Evolutionary conservation across 2,888 invertebrate species (phyloP).

Genomic region (Agonopterix heracliana): DNA sequence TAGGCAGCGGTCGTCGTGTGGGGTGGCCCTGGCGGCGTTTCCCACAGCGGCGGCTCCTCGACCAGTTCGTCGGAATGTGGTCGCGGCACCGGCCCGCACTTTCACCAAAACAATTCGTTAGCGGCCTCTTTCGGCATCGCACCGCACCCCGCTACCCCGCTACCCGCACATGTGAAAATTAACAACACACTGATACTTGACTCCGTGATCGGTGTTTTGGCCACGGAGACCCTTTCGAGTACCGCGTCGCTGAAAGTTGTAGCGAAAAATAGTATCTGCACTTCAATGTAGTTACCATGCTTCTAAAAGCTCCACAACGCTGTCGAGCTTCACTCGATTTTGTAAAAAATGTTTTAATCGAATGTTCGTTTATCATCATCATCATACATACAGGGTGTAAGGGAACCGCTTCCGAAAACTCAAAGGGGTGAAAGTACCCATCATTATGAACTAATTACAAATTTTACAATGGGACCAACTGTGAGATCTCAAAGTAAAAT

Average conservation of each 20-base stretch:
- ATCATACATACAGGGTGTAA: too few species aligned
- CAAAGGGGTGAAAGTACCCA: too few species aligned
- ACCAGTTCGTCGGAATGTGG: slow-evolving; percentile 75
- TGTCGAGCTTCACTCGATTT: too few species aligned
- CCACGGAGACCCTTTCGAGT: slow-evolving; percentile 45
- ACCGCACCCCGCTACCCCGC: slow-evolving; percentile 51
- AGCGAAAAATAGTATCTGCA: background rate
- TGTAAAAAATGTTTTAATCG: too few species aligned
- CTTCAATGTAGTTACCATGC: too few species aligned
- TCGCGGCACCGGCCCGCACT: slow-evolving; percentile 73
- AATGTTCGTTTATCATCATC: too few species aligned
- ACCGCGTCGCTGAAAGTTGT: slow-evolving; percentile 31
- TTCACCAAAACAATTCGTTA: slow-evolving; percentile 77
- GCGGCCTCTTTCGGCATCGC: slow-evolving; percentile 73
- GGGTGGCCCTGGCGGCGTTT: slow-evolving; percentile 69
- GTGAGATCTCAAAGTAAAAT: too few species aligned
- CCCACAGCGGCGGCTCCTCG: slow-evolving; percentile 75
- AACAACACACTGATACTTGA: slow-evolving; percentile 62
- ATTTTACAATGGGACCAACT: too few species aligned
- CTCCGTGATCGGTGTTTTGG: slow-evolving; percentile 54
- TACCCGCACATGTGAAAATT: slow-evolving; percentile 66
- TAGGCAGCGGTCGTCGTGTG: slow-evolving; percentile 45
- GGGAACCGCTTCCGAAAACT: too few species aligned
- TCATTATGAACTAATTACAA: too few species aligned
- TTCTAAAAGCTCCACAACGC: too few species aligned